A percentile compares a stretch with the other conserved stretches of the same genome.
phyloP scores from a whole-genome alignment of 2,797 vertebrate species.

The Sebastes umbrosus region DNA sequence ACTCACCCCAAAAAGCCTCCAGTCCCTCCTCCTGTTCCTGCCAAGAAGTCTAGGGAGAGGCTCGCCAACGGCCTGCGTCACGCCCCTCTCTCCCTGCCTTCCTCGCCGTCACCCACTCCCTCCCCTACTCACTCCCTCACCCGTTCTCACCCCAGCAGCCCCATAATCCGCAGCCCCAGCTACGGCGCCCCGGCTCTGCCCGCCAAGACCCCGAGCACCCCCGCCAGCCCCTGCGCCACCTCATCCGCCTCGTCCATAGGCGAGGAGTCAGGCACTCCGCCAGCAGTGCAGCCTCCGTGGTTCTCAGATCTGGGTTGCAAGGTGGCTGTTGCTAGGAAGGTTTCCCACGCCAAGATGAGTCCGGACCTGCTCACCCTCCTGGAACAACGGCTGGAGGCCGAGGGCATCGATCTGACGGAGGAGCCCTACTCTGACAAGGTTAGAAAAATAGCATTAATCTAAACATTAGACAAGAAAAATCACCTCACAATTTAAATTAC shows the following conservation, averaged over 20 bases:
- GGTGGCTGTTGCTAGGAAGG: constrained; percentile 83
- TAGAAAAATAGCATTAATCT: neutral
- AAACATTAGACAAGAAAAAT: neutral
- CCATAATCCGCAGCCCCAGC: constrained; percentile 58
- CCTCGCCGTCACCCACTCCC: constrained; percentile 70
- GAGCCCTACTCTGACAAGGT: constrained; percentile 99
- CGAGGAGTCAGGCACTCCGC: constrained; percentile 77
- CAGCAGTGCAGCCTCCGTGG: constrained; percentile 87
- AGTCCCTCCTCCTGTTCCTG: constrained; percentile 95
- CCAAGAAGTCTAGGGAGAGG: constrained; percentile 94
- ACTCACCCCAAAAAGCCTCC: constrained; percentile 88
- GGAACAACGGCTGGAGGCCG: constrained; percentile 88
- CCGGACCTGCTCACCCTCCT: constrained; percentile 89
- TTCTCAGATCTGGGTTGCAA: constrained; percentile 86
- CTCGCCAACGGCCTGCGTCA: constrained; percentile 90
- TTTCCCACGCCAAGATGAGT: constrained; percentile 85
- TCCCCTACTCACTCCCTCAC: constrained; percentile 72
- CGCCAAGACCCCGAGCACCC: constrained; percentile 72
- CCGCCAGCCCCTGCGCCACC: constrained; percentile 68
- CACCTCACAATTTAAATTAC: neutral
- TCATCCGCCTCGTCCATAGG: constrained; percentile 71
- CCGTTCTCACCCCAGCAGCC: constrained; percentile 73
- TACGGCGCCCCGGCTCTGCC: constrained; percentile 71
- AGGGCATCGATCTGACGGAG: constrained; percentile 95
- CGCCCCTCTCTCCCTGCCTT: constrained; percentile 75